phyloP scores from a whole-genome alignment of 2,113 vertebrate genomes.

The Thermophis baileyi region DNA sequence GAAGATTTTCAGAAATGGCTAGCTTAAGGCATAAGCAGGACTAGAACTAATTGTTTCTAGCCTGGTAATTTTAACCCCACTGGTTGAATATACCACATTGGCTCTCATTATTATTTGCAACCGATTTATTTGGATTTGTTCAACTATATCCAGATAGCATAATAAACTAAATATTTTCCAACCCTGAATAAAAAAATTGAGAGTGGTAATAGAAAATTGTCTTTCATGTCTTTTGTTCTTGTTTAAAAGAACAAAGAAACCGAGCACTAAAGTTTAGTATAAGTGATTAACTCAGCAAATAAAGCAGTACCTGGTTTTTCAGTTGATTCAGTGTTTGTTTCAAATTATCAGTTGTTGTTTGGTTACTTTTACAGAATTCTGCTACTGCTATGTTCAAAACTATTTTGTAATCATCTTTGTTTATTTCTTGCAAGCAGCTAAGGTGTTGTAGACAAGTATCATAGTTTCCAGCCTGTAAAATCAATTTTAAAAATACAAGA shows the following conservation, averaged over 20 bases:
- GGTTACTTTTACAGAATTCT: conserved; percentile 93
- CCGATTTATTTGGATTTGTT: background rate
- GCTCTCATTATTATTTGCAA: background rate
- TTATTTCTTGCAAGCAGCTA: conserved; percentile 86
- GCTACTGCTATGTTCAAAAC: conserved; percentile 89
- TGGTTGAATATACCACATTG: background rate
- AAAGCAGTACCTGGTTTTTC: conserved; percentile 84
- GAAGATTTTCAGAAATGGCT: background rate
- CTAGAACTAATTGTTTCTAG: background rate
- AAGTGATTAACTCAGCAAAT: background rate
- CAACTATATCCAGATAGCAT: background rate
- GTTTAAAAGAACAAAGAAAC: background rate
- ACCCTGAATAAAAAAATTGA: background rate
- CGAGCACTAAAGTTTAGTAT: background rate
- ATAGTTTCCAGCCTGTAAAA: conserved; percentile 84
- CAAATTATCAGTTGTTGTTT: conserved; percentile 86
- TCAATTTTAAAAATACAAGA: conserved; percentile 31
- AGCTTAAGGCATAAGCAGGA: background rate
- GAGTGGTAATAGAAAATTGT: background rate
- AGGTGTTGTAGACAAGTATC: conserved; percentile 87
- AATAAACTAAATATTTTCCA: background rate
- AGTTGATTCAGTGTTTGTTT: conserved; percentile 87
- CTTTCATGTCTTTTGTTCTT: background rate
- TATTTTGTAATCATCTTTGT: conserved; percentile 98
- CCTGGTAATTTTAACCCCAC: background rate